Conservation (phyloP, 2,888 invertebrate species). For the Volucella inflata region DNA sequence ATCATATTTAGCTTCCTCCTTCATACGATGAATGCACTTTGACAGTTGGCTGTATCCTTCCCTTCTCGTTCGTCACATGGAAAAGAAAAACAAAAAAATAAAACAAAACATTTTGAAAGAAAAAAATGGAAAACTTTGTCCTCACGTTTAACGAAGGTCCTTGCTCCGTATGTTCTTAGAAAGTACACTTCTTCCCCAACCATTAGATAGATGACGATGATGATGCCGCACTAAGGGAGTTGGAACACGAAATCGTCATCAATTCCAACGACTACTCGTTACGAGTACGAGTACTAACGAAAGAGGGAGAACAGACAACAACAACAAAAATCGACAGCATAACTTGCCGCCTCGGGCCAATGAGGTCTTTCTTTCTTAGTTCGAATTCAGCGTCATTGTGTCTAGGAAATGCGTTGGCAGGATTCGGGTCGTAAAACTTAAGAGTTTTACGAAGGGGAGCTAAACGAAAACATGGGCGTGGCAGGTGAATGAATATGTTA, state of each 20-base stretch:
- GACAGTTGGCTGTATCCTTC: conserved; percentile 5
- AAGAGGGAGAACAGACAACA: no score
- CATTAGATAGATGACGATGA: not conserved
- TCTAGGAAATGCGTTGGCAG: conserved; percentile 50
- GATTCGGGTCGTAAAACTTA: conserved; percentile 34
- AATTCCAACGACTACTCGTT: not conserved
- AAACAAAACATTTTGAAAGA: conserved; percentile 2
- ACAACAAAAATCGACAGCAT: conserved; percentile 39
- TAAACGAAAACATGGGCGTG: conserved; percentile 55
- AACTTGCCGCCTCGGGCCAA: conserved; percentile 13
- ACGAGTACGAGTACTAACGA: not conserved
- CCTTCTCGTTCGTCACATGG: conserved; percentile 1
- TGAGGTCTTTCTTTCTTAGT: conserved; percentile 29
- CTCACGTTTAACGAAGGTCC: conserved; percentile 21
- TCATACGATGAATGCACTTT: conserved; percentile 50
- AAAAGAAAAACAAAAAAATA: conserved; percentile 20
- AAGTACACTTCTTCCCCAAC: conserved; percentile 5
- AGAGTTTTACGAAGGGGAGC: conserved; percentile 8
- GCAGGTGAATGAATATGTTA: conserved; percentile 45
- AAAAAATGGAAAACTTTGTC: conserved; percentile 17
- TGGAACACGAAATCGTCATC: conserved; percentile 35
- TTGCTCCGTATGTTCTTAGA: conserved; percentile 58
- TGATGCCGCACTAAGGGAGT: conserved; percentile 5
- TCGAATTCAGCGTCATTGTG: conserved; percentile 43
- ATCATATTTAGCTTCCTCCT: conserved; percentile 62